Percentiles rank a stretch among this genome's conserved stretches.
Conservation (phyloP, 2,797 vertebrate genomes). For the Sebastes paucispinis region DNA sequence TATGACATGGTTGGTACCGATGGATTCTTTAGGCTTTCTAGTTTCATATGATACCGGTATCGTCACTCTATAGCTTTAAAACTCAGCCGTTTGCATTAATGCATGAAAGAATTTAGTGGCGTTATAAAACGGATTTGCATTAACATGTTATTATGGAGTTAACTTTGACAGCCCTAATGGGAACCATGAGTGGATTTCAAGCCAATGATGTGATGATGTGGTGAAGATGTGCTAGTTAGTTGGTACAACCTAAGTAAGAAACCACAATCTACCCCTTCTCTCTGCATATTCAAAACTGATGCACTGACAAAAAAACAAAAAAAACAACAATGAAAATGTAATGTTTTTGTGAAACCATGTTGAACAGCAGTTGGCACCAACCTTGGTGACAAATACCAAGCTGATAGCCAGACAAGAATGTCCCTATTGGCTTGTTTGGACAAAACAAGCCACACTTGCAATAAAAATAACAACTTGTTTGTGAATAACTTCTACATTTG, state of each 20-base stretch:
- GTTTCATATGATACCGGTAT: too few species aligned
- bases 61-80: too few species aligned
- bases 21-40: too few species aligned
- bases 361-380: not conserved
- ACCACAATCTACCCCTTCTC: too few species aligned
- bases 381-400: not conserved
- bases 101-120: too few species aligned
- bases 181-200: not conserved
- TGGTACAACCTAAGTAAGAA: not conserved
- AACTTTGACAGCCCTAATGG: not conserved
- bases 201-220: not conserved
- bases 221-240: not conserved
- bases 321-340: not conserved
- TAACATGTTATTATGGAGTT: too few species aligned
- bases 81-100: too few species aligned
- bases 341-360: not conserved
- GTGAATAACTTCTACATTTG: not conserved
- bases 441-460: too few species aligned
- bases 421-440: not conserved
- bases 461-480: not conserved
- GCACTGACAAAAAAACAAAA: not conserved
- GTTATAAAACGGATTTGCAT: too few species aligned
- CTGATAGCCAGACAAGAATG: not conserved
- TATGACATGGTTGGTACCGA: too few species aligned
- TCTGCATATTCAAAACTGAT: too few species aligned